Conservation (phyloP, 2,888 invertebrate genomes). For the Sphaeridia pumilis region DNA sequence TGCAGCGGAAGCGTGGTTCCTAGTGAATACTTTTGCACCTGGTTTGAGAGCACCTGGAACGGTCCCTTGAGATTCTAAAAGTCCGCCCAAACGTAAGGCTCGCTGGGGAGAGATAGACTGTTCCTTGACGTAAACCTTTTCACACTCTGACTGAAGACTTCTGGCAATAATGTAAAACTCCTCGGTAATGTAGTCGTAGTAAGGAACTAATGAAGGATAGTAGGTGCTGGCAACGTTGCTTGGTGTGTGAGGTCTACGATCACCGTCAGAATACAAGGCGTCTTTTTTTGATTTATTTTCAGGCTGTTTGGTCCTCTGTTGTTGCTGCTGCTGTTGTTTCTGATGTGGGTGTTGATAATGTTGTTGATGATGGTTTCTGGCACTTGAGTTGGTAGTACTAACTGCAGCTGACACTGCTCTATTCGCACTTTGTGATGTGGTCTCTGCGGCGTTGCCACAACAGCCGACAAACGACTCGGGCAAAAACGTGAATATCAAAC, state of each 20-base stretch:
- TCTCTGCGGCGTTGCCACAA: slow-evolving; percentile 8
- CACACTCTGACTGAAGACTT: slow-evolving; percentile 32
- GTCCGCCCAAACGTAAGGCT: slow-evolving; percentile 28
- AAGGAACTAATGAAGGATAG: slow-evolving; percentile 35
- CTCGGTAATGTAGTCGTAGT: slow-evolving; percentile 36
- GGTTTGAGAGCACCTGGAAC: slow-evolving; percentile 11
- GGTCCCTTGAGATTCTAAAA: slow-evolving; percentile 20
- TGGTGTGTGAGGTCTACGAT: slow-evolving; percentile 24
- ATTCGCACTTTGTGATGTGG: too few species aligned
- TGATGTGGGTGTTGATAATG: background rate
- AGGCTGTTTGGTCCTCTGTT: background rate
- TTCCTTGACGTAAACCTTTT: slow-evolving; percentile 35
- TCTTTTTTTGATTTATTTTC: background rate
- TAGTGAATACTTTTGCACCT: slow-evolving; percentile 28
- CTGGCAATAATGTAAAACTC: slow-evolving; percentile 35
- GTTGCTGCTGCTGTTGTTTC: background rate
- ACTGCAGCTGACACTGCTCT: slow-evolving; percentile 7
- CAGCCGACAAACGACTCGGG: slow-evolving; percentile 27
- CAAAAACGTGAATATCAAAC: slow-evolving; percentile 35
- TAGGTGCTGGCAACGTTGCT: slow-evolving; percentile 13
- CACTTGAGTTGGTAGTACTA: background rate
- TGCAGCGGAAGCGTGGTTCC: slow-evolving; percentile 28
- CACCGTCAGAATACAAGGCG: slow-evolving; percentile 31
- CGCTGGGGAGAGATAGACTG: slow-evolving; percentile 33
- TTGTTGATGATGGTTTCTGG: too few species aligned